Conservation (phyloP, 2,113 vertebrate genomes). For the Dryoscopus gambensis region DNA sequence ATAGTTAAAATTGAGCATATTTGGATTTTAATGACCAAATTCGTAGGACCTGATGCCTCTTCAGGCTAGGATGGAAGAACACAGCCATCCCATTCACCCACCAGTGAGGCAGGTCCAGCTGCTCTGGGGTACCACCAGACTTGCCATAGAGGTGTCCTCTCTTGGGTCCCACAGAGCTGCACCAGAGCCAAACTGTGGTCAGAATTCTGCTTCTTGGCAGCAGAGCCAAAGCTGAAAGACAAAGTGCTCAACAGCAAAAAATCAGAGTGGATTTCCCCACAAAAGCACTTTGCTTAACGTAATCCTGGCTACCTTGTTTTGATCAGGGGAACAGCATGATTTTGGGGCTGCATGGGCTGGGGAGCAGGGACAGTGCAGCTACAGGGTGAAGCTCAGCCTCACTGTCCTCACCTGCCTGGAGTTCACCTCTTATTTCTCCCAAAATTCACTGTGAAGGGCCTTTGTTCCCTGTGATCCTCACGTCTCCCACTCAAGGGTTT, state of each 20-base stretch:
- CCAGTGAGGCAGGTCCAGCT: not conserved
- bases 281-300: not conserved
- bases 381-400: not conserved
- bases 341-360: accelerated
- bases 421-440: not conserved
- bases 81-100: not conserved
- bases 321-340: not conserved
- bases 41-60: not conserved
- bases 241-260: not conserved
- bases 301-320: not conserved
- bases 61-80: not conserved
- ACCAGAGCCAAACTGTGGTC: not conserved
- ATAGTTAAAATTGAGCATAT: not conserved
- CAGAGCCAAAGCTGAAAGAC: not conserved
- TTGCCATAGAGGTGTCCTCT: not conserved
- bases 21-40: not conserved
- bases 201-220: not conserved
- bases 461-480: not conserved
- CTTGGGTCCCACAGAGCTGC: not conserved
- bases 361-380: not conserved
- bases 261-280: not conserved
- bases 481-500: not conserved
- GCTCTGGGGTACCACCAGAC: not conserved
- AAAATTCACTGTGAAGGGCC: not conserved
- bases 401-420: not conserved